A percentile compares a stretch with the other conserved stretches of the same genome.
phyloP scores from a whole-genome alignment of 2,888 invertebrate species.

The Eupithecia dodoneata region DNA sequence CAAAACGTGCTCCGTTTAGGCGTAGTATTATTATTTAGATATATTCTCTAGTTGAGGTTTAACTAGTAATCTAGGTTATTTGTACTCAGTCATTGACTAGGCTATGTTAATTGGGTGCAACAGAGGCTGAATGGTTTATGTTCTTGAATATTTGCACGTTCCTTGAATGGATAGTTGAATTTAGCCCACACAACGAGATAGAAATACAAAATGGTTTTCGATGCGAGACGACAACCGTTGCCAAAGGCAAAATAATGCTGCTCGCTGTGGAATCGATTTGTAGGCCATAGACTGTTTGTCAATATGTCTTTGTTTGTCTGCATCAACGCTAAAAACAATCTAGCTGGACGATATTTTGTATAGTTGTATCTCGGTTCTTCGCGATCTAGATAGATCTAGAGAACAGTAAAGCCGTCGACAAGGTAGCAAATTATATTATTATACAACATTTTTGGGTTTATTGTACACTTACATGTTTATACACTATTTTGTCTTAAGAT shows the following conservation, averaged over 20 bases:
- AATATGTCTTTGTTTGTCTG: neutral
- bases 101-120: constrained; percentile 14
- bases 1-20: neutral
- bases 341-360: neutral
- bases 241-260: neutral
- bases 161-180: neutral
- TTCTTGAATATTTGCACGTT: neutral
- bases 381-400: neutral
- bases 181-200: neutral
- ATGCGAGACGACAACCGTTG: neutral
- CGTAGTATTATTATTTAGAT: too few relatives aligned
- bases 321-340: neutral
- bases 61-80: neutral
- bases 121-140: constrained; percentile 3
- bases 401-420: too few relatives aligned
- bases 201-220: neutral
- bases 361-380: neutral
- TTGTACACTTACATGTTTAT: too few relatives aligned
- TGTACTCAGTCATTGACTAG: neutral
- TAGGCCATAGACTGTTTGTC: neutral
- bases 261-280: neutral
- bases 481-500: too few relatives aligned
- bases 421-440: too few relatives aligned
- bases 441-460: too few relatives aligned
- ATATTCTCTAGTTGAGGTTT: too few relatives aligned